Evolutionary conservation across 1,140 invertebrate genomes (phyloP), one percentile per base, ranked within the genome.

Genomic region (Heliothis virescens): DNA sequence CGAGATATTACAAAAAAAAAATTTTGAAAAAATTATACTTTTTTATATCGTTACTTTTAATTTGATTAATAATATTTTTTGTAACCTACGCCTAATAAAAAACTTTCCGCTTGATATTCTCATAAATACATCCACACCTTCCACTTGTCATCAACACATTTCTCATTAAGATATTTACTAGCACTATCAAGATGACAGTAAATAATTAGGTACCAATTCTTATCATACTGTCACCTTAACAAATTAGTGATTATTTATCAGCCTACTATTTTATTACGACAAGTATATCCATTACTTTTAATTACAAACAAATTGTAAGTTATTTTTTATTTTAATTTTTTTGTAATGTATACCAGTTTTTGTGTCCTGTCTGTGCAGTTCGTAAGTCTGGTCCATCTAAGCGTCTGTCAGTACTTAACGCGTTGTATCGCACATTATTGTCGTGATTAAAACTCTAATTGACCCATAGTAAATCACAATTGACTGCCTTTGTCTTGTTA

Each of bases 361-460:
- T 2, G 16, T 60, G 59, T 18, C 34, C 29, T 4, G 41, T 57
- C 62, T 78, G 48, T 12, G 1, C 1, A 9, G 47, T 57, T 29
- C n/a, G 1, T 69, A 79, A 59, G 47, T 87, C 89, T 91, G 80
- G 67, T 48, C 75, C 81, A 90, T 89, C 80, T 79, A 79, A 82
- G 85, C 85, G 85, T 81, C 79, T 85, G 86, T 89, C 84, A 87
- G 83, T 90, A 90, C 86, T 91, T 91, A 92, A 92, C 89, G 87
- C 88, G 85, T 83, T 87, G 87, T 89, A 90, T 90, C 86, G 86
- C 87, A 87, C 88, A 87, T 89, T 88, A 93, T 94, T 93, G 91
- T 93, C 89, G 85, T 88, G 90, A 94, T 94, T 94, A 94, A 92
- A 93, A 92, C 89, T 90, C 84, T 94, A 93, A 94, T 94, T 93